These are phyloP conservation scores for Cotesia glomerata DNA, from an alignment of 1,140 invertebrate genomes.

Conservation along the genomic window DNA sequence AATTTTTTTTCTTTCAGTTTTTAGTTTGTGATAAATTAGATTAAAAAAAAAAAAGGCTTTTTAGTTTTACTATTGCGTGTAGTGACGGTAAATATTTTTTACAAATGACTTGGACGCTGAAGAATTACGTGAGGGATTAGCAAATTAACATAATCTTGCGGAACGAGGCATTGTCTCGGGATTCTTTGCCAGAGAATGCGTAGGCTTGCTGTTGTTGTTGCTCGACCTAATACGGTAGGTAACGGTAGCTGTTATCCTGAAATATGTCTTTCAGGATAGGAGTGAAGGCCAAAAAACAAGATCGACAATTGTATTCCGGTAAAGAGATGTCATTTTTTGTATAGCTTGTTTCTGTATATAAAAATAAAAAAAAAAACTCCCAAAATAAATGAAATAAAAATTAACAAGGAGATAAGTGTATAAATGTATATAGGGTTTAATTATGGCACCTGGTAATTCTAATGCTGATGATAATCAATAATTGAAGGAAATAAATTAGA, in stretches of 20 bases:
- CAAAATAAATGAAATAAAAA: no score
- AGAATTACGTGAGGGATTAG: slow-evolving; percentile 20
- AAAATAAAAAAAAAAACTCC: no score
- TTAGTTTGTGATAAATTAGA: no score
- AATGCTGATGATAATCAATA: no score
- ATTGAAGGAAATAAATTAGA: no score
- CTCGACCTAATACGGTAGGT: slow-evolving; percentile 21
- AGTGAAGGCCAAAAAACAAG: slow-evolving; percentile 2
- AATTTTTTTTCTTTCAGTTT: no score
- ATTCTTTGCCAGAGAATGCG: slow-evolving; percentile 1
- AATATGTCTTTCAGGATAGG: slow-evolving; percentile 14
- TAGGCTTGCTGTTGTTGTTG: slow-evolving; percentile 5
- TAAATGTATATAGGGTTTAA: no score
- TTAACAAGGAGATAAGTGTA: no score
- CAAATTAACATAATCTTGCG: slow-evolving; percentile 7
- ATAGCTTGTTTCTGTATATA: not conserved
- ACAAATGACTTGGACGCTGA: slow-evolving; percentile 21
- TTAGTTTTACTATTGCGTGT: slow-evolving; percentile 28
- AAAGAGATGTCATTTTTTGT: not conserved
- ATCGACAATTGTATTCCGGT: not conserved
- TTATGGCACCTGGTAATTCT: no score
- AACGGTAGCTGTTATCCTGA: slow-evolving; percentile 29
- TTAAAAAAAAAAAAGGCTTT: no score
- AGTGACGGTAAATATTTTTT: slow-evolving; percentile 19
- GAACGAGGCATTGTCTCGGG: slow-evolving; percentile 21